These are phyloP conservation scores for Prietella phreatophila DNA, from an alignment of 2,113 vertebrate genomes.

Conservation along the genomic window DNA sequence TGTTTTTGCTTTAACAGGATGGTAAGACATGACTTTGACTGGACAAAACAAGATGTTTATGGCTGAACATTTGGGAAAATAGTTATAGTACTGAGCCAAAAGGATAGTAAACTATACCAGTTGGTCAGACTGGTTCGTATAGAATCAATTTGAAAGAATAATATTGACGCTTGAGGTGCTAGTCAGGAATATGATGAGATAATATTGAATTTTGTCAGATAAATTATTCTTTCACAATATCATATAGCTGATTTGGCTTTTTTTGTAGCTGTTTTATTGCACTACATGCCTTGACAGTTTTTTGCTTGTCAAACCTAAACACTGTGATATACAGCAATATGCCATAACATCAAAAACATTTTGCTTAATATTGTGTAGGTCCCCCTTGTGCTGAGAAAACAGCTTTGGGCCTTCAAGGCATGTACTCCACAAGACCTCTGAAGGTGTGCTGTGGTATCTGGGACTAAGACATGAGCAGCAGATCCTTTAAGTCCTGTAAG, in stretches of 20 bases:
- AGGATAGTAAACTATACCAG: too few species aligned
- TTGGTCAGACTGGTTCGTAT: neutral
- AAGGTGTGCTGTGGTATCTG: too few species aligned
- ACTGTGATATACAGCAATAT: neutral
- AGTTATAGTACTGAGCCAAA: neutral
- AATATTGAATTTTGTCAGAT: conserved; percentile 22
- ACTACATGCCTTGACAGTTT: neutral
- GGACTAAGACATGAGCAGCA: too few species aligned
- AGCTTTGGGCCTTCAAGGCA: too few species aligned
- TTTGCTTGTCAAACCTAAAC: neutral
- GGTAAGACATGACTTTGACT: neutral
- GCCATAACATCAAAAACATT: too few species aligned
- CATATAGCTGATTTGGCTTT: conserved; percentile 2
- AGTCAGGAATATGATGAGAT: conserved; percentile 14
- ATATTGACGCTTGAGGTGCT: conserved; percentile 3
- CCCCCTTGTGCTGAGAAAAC: too few species aligned
- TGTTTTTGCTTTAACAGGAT: neutral
- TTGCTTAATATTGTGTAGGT: too few species aligned
- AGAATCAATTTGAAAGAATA: neutral
- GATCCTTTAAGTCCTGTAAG: too few species aligned
- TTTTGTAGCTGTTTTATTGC: neutral
- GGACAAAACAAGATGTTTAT: neutral
- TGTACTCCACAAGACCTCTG: too few species aligned
- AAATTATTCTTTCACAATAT: conserved; percentile 6
- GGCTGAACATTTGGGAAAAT: neutral